Percentiles rank a stretch among this genome's conserved stretches.
Evolutionary conservation across 2,113 vertebrate species (phyloP).

Genomic region (Colius striatus): DNA sequence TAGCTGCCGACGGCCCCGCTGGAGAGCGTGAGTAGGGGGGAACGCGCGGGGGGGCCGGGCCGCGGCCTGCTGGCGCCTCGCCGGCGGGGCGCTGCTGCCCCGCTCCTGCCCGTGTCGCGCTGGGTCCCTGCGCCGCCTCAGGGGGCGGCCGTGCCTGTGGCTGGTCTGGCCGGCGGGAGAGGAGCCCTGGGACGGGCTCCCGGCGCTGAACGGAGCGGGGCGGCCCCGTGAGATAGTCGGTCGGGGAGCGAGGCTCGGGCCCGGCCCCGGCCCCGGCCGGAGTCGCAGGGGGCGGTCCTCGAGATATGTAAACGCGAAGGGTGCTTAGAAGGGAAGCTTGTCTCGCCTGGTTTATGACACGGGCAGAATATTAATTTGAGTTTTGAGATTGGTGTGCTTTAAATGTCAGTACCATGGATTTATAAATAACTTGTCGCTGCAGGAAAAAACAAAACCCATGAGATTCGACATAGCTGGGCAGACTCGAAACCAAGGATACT

Average conservation of each 20-base stretch:
- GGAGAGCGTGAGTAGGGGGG: background rate
- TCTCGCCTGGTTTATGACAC: fast-evolving
- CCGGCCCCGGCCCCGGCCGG: too few species aligned
- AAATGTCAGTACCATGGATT: fast-evolving
- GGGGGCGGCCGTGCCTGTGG: background rate
- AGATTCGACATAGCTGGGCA: too few species aligned
- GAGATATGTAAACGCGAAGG: fast-evolving
- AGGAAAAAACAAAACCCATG: fast-evolving
- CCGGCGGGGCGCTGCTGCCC: background rate
- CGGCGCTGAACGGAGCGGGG: background rate
- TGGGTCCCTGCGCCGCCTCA: background rate
- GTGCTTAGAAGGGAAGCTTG: background rate
- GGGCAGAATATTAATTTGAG: fast-evolving
- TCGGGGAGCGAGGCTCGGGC: background rate
- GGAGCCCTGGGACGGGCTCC: fast-evolving
- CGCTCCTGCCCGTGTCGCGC: too few species aligned
- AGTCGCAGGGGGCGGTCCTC: too few species aligned
- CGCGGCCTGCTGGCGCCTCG: background rate
- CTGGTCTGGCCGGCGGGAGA: background rate
- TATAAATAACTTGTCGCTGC: too few species aligned
- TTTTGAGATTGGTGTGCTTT: background rate
- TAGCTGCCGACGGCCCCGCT: fast-evolving
- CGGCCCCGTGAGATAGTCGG: background rate
- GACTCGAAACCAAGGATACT: background rate
- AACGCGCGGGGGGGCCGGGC: fast-evolving